These are phyloP conservation scores for Actenoides hombroni DNA, from an alignment of 2,113 vertebrate species.

Conservation along the genomic window DNA sequence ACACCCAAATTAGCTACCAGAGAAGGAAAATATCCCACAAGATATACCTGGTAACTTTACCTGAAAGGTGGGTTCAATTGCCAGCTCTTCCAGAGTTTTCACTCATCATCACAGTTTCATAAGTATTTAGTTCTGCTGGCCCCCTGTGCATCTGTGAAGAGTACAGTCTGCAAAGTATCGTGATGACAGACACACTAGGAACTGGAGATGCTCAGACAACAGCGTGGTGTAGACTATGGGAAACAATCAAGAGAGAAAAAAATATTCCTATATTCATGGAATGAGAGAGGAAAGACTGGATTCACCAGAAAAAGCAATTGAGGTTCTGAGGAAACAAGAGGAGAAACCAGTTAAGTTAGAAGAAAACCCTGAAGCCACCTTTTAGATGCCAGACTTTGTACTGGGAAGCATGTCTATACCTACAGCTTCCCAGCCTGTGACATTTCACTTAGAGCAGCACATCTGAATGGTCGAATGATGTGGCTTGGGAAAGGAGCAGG, in stretches of 20 bases:
- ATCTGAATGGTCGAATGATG: neutral
- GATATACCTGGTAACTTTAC: neutral
- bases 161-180: fast-evolving
- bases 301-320: neutral
- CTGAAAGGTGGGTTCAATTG: neutral
- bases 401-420: neutral
- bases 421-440: neutral
- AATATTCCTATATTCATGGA: neutral
- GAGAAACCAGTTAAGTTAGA: neutral
- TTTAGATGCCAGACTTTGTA: neutral
- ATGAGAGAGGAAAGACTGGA: neutral
- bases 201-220: neutral
- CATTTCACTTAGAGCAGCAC: neutral
- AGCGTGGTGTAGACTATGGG: neutral
- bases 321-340: neutral
- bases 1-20: neutral
- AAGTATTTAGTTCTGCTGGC: neutral
- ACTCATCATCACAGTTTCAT: neutral
- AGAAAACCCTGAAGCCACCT: neutral
- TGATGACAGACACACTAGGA: neutral
- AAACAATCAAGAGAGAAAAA: neutral
- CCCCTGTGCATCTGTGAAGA: neutral
- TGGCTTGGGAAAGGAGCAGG: neutral
- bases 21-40: neutral
- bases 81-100: neutral